Conservation (phyloP, 2,113 vertebrate species). For the Eptatretus burgeri region DNA sequence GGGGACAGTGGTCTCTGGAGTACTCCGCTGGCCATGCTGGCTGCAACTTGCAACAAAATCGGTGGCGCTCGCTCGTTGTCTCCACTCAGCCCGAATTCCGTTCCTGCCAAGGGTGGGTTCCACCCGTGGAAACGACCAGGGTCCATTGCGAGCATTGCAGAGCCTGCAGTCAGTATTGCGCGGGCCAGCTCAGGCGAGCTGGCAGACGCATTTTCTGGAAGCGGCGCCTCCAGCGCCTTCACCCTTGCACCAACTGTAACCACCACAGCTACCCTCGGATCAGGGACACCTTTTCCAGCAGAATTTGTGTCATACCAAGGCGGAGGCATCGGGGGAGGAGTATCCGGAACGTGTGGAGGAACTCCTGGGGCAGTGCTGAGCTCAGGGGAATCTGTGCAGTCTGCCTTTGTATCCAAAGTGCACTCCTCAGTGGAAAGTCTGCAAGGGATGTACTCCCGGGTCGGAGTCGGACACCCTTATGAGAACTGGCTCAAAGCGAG, state of each 20-base stretch:
- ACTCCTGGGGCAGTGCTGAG: conserved; percentile 25
- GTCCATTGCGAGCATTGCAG: conserved; percentile 15
- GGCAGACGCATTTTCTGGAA: too few species aligned
- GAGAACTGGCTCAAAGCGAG: conserved; percentile 64
- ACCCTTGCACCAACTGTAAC: too few species aligned
- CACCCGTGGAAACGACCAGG: conserved; percentile 68
- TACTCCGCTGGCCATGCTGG: conserved; percentile 93
- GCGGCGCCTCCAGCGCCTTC: too few species aligned
- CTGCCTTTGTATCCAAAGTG: conserved; percentile 82
- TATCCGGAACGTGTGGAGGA: conserved; percentile 14
- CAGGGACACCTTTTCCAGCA: too few species aligned
- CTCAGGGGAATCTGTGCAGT: conserved; percentile 27
- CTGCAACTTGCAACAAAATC: conserved; percentile 93
- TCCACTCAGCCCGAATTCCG: conserved; percentile 51
- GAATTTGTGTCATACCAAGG: conserved; percentile 7
- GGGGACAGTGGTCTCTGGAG: conserved; percentile 91
- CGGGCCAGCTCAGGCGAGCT: too few species aligned
- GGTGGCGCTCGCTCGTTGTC: conserved; percentile 78
- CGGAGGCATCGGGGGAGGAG: too few species aligned
- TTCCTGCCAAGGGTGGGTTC: conserved; percentile 67
- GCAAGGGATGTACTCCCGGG: conserved; percentile 67
- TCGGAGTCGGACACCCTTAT: conserved; percentile 59
- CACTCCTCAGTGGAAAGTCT: conserved; percentile 76
- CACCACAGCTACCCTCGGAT: too few species aligned
- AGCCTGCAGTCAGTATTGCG: too few species aligned